Evolutionary conservation across 2,113 vertebrate species (phyloP).

Genomic region (Myrmecophaga tridactyla): DNA sequence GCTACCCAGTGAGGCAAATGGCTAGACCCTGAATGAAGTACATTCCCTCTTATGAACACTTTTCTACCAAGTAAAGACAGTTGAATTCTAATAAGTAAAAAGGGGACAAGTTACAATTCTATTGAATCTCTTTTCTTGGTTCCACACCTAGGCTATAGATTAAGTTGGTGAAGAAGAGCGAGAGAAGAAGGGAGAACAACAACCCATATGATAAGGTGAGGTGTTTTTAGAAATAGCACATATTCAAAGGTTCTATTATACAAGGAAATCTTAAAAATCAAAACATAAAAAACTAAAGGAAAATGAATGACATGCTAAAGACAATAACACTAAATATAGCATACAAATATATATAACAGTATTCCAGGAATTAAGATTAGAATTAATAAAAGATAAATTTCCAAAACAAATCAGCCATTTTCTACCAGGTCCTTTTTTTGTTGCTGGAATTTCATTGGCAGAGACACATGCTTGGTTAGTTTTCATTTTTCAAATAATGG

Average conservation of each 20-base stretch:
- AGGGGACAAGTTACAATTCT: background rate
- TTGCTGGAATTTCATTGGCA: background rate
- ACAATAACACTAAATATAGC: background rate
- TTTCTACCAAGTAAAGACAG: background rate
- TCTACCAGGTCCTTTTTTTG: background rate
- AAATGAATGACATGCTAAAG: background rate
- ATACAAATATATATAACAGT: background rate
- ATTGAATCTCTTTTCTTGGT: background rate
- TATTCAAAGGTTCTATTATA: background rate
- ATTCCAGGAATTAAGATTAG: background rate
- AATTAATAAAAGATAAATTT: constrained; percentile 22
- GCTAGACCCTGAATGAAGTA: background rate
- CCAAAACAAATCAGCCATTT: constrained; percentile 1
- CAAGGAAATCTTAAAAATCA: background rate
- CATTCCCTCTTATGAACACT: background rate
- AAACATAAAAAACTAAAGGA: constrained; percentile 7
- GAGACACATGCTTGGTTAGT: constrained; percentile 13
- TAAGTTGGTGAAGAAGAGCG: background rate
- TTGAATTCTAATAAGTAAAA: background rate
- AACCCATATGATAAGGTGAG: background rate
- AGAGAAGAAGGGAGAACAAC: background rate
- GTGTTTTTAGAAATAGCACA: background rate
- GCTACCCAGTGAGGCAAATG: background rate
- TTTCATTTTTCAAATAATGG: constrained; percentile 26
- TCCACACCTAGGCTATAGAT: background rate